These are phyloP conservation scores for Semnornis frantzii DNA, from an alignment of 2,113 vertebrate genomes.

Conservation along the genomic window DNA sequence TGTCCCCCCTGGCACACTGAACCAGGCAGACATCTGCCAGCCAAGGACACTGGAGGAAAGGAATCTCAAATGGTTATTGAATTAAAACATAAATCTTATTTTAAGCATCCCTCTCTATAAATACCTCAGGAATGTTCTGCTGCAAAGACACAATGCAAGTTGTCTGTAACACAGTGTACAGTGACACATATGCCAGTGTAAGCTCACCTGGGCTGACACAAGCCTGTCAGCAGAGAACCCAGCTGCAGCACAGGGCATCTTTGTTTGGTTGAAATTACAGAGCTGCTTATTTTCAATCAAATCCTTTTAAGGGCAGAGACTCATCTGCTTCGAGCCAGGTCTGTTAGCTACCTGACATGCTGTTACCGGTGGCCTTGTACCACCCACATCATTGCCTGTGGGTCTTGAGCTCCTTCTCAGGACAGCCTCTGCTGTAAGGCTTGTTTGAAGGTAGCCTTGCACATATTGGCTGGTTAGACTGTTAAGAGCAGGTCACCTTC, in stretches of 20 bases:
- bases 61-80: conserved; percentile 35
- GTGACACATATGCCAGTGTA: not conserved
- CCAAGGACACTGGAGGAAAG: conserved; percentile 78
- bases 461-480: not conserved
- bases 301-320: not conserved
- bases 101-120: not conserved
- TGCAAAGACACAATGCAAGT: not conserved
- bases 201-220: not conserved
- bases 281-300: not conserved
- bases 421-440: not conserved
- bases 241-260: not conserved
- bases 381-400: not conserved
- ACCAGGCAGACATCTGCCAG: conserved; percentile 89
- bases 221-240: not conserved
- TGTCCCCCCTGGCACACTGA: conserved; percentile 82
- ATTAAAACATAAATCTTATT: not conserved
- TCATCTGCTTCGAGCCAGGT: not conserved
- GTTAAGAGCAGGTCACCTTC: not conserved
- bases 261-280: not conserved
- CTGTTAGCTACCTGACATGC: not conserved
- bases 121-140: not conserved
- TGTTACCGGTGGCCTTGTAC: not conserved
- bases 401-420: not conserved
- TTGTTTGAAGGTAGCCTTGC: not conserved
- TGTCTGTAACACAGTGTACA: not conserved